phyloP scores from a whole-genome alignment of 2,113 vertebrate species.

The Gymnarchus niloticus region DNA sequence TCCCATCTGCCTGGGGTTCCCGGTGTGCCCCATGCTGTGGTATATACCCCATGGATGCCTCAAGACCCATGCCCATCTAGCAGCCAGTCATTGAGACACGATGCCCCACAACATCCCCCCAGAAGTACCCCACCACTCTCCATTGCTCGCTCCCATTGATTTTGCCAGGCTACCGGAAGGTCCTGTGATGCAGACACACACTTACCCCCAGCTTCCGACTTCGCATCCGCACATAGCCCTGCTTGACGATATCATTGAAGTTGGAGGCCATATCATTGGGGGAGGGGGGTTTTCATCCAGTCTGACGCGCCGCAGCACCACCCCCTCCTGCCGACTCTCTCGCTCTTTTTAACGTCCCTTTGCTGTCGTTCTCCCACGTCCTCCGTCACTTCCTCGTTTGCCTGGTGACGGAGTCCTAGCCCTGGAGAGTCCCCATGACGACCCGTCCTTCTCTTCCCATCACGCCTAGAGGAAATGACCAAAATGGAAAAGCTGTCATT shows the following conservation, averaged over 20 bases:
- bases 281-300: slow-evolving; percentile 6
- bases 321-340: neutral
- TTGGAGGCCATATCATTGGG: slow-evolving; percentile 13
- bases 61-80: neutral
- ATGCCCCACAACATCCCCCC: neutral
- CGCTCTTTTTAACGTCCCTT: neutral
- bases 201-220: slow-evolving; percentile 15
- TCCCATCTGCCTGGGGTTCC: neutral
- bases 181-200: neutral
- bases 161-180: too few species aligned
- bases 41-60: neutral
- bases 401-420: neutral
- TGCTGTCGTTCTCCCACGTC: neutral
- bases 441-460: neutral
- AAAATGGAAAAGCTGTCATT: neutral
- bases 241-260: slow-evolving; percentile 18
- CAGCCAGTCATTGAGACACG: neutral
- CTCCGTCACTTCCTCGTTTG: neutral
- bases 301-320: neutral
- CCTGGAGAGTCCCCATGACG: neutral
- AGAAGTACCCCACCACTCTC: neutral
- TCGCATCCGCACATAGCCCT: slow-evolving; percentile 12
- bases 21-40: neutral
- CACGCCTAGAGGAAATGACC: neutral
- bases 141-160: too few species aligned